Evolutionary conservation across 2,888 invertebrate genomes (phyloP).

Genomic region (Drosophila antonietae): DNA sequence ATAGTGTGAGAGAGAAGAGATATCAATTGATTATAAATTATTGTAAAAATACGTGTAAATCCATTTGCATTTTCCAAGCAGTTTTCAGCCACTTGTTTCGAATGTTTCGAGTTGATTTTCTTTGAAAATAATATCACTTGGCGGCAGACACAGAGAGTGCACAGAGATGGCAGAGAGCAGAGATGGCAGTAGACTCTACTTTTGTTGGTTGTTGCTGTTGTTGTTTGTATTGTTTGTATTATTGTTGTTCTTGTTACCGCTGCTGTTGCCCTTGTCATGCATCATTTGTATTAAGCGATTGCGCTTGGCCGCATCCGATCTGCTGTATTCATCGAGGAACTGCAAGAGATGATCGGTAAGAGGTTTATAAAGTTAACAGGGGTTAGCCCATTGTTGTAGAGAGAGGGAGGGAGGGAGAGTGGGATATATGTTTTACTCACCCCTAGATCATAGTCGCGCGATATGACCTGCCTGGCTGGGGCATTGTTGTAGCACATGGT

Average conservation of each 20-base stretch:
- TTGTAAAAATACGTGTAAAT: constrained; percentile 55
- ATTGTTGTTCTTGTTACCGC: constrained; percentile 24
- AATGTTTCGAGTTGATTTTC: constrained; percentile 74
- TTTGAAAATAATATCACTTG: constrained; percentile 79
- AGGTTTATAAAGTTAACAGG: constrained; percentile 9
- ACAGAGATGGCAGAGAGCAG: constrained; percentile 22
- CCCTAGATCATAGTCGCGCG: constrained; percentile 83
- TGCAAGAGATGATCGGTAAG: constrained; percentile 41
- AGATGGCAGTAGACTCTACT: constrained; percentile 1
- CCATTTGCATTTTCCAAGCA: constrained; percentile 11
- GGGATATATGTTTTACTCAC: constrained; percentile 68
- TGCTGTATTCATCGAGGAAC: constrained; percentile 84
- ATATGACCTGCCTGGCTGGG: constrained; percentile 82
- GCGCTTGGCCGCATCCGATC: constrained; percentile 83
- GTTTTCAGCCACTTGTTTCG: constrained; percentile 27
- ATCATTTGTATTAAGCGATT: constrained; percentile 81
- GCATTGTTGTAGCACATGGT: constrained; percentile 83
- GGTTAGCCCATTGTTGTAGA: background rate
- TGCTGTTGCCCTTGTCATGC: constrained; percentile 37
- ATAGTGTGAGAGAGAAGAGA: background rate
- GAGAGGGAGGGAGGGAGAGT: background rate
- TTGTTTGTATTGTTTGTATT: constrained; percentile 4
- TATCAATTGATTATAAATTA: constrained; percentile 58
- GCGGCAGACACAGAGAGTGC: constrained; percentile 27
- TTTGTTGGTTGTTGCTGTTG: constrained; percentile 20